These are phyloP conservation scores for Odontomachus brunneus DNA, from an alignment of 1,140 invertebrate species.

Conservation along the genomic window DNA sequence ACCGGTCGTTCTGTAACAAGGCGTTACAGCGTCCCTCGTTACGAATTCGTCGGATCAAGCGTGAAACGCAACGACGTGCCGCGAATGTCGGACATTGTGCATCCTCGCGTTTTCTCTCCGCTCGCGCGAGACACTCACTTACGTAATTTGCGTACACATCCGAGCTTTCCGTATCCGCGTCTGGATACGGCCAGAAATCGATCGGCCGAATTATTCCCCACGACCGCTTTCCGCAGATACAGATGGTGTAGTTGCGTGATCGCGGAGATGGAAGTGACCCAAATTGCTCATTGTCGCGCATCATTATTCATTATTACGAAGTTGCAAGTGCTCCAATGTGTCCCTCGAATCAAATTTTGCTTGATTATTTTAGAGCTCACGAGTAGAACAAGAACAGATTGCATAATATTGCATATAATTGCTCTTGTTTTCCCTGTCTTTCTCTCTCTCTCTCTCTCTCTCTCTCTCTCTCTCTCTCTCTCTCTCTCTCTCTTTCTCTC, in stretches of 20 bases:
- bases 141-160: neutral
- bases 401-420: too few species aligned
- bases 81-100: slow-evolving; percentile 56
- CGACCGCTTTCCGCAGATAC: neutral
- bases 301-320: too few species aligned
- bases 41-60: slow-evolving; percentile 72
- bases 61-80: slow-evolving; percentile 69
- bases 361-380: too few species aligned
- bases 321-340: neutral
- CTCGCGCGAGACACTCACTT: slow-evolving; percentile 16
- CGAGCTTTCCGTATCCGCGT: neutral
- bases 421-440: too few species aligned
- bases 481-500: too few species aligned
- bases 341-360: neutral
- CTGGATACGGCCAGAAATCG: slow-evolving; percentile 1
- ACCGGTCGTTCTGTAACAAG: slow-evolving; percentile 73
- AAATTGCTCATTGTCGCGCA: neutral
- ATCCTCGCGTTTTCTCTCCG: slow-evolving; percentile 34
- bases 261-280: neutral
- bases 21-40: slow-evolving; percentile 72
- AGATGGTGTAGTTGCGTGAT: neutral
- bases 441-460: too few species aligned
- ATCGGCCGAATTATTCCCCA: neutral
- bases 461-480: too few species aligned
- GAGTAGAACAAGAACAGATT: too few species aligned